phyloP scores from a whole-genome alignment of 2,888 invertebrate genomes.

The Limnephilus marmoratus region DNA sequence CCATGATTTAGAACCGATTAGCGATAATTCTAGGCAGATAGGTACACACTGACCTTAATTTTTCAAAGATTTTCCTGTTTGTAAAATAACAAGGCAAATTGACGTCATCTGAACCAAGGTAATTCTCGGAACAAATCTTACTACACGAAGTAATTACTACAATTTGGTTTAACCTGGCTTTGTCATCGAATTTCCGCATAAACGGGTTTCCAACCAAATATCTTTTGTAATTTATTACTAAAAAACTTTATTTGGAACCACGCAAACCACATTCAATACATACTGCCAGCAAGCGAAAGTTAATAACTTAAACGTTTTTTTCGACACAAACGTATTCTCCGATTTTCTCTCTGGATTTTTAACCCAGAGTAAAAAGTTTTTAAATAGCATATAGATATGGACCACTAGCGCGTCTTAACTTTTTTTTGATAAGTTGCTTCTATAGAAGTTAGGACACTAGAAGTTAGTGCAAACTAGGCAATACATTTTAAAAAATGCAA shows the following conservation, averaged over 20 bases:
- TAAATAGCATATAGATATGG: too few relatives aligned
- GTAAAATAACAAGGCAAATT: neutral
- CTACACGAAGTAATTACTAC: neutral
- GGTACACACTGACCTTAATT: neutral
- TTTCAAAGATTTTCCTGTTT: neutral
- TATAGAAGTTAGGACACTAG: too few relatives aligned
- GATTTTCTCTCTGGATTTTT: too few relatives aligned
- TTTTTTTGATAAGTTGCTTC: too few relatives aligned
- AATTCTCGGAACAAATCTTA: neutral
- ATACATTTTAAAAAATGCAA: too few relatives aligned
- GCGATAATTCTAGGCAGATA: neutral
- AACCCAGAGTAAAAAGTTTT: too few relatives aligned
- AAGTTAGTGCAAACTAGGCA: too few relatives aligned
- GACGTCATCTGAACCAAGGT: neutral
- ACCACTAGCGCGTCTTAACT: too few relatives aligned
- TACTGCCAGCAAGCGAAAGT: too few relatives aligned
- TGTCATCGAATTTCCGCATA: neutral
- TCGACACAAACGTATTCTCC: too few relatives aligned
- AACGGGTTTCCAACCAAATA: neutral
- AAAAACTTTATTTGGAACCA: neutral
- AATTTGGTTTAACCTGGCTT: neutral
- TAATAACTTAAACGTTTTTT: too few relatives aligned
- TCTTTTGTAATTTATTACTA: neutral
- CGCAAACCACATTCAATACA: too few relatives aligned
- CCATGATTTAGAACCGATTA: neutral